Evolutionary conservation across 2,888 invertebrate genomes (phyloP).

Genomic region (Diaperis boleti): DNA sequence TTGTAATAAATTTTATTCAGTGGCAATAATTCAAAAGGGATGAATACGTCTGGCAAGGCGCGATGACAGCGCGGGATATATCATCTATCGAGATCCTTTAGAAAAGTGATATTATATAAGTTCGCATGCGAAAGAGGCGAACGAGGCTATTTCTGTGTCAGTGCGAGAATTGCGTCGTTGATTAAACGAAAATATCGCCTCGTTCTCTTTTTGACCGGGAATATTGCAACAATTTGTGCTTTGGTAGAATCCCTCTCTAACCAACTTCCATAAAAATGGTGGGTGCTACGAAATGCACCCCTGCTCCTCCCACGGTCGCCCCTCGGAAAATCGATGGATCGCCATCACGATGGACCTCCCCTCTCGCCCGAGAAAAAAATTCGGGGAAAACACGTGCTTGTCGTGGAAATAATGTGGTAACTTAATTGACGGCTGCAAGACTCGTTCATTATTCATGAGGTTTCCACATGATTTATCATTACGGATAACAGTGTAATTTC

Average conservation of each 20-base stretch:
- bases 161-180: slow-evolving; percentile 34
- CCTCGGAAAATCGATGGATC: slow-evolving; percentile 19
- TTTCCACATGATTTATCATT: slow-evolving; percentile 32
- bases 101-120: slow-evolving; percentile 60
- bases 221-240: slow-evolving; percentile 34
- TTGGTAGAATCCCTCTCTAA: too few species aligned
- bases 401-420: slow-evolving; percentile 14
- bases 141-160: slow-evolving; percentile 38
- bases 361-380: slow-evolving; percentile 13
- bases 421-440: slow-evolving; percentile 27
- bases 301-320: background rate
- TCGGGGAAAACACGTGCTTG: slow-evolving; percentile 16
- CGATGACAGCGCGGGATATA: slow-evolving; percentile 64
- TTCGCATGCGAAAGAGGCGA: slow-evolving; percentile 36
- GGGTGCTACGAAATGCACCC: background rate
- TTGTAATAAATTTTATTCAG: slow-evolving; percentile 62
- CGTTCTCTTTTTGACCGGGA: slow-evolving; percentile 33
- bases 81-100: slow-evolving; percentile 64
- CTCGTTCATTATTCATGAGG: slow-evolving; percentile 26
- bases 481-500: slow-evolving; percentile 17
- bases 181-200: slow-evolving; percentile 37
- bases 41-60: slow-evolving; percentile 62
- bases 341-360: slow-evolving; percentile 3
- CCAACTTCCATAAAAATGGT: slow-evolving; percentile 17
- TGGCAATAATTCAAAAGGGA: slow-evolving; percentile 65